Evolutionary conservation across 2,888 invertebrate genomes (phyloP).

Genomic region (Limnephilus marmoratus): DNA sequence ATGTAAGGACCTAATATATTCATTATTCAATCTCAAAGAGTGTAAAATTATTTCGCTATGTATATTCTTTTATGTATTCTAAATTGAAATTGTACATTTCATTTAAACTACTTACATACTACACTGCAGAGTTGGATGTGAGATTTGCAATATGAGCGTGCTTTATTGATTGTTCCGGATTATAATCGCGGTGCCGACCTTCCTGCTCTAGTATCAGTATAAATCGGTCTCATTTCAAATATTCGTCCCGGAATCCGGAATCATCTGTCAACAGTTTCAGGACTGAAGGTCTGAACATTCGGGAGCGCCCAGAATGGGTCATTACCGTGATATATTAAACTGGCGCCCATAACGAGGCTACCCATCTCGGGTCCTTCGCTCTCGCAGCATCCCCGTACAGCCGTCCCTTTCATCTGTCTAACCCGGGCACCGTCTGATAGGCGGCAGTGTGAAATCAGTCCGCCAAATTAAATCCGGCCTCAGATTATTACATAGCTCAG

Average conservation of each 20-base stretch:
- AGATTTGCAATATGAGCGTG: not conserved
- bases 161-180: constrained; percentile 11
- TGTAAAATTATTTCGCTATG: no score
- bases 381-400: constrained; percentile 4
- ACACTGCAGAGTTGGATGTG: not conserved
- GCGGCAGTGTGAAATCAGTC: constrained; percentile 83
- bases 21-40: no score
- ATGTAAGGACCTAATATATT: no score
- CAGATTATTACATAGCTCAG: constrained; percentile 85
- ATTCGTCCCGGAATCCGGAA: constrained; percentile 57
- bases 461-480: constrained; percentile 85
- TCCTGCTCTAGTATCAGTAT: constrained; percentile 13
- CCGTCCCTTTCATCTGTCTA: constrained; percentile 46
- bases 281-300: constrained; percentile 53
- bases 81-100: not conserved
- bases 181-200: constrained; percentile 11
- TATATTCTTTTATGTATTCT: no score
- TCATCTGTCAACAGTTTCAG: constrained; percentile 59
- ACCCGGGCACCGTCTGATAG: constrained; percentile 60
- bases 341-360: constrained; percentile 65
- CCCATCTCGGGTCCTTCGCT: constrained; percentile 58
- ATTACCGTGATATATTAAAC: constrained; percentile 67
- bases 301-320: constrained; percentile 61
- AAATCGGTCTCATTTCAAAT: constrained; percentile 54
- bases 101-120: not conserved